Conservation (phyloP, 2,797 vertebrate genomes). For the Oreochromis mossambicus region DNA sequence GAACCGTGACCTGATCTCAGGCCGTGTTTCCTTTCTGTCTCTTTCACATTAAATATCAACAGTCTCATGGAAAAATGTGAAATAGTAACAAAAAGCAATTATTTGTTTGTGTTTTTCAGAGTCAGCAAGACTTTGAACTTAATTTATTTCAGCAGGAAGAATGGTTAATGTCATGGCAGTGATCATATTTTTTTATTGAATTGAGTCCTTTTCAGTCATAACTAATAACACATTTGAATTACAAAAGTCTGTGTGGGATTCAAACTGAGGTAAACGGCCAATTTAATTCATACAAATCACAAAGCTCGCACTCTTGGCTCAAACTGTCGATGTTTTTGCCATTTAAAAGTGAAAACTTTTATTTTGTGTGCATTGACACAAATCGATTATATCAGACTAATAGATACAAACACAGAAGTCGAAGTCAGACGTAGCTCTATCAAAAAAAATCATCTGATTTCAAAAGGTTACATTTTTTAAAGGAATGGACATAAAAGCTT, state of each 20-base stretch:
- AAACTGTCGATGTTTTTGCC: not conserved
- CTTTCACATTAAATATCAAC: not conserved
- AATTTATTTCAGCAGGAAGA: not conserved
- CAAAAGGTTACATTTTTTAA: not conserved
- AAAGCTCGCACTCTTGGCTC: not conserved
- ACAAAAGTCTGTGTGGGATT: not conserved
- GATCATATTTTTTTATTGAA: not conserved
- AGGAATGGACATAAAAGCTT: not conserved
- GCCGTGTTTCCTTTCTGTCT: not conserved
- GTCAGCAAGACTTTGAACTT: accelerated
- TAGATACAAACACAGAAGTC: not conserved
- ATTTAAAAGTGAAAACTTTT: not conserved
- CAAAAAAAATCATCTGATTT: not conserved
- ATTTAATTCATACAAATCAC: not conserved
- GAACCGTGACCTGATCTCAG: not conserved
- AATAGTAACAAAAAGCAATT: accelerated
- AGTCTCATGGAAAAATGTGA: not conserved
- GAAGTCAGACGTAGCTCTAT: not conserved
- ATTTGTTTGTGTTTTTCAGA: not conserved
- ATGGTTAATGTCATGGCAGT: accelerated
- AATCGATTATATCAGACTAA: accelerated
- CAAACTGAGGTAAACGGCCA: not conserved
- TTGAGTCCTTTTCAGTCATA: accelerated
- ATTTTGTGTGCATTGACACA: not conserved
- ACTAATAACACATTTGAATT: not conserved